Percentiles rank a stretch among this genome's conserved stretches.
These are phyloP conservation scores for Ferrisia virgata DNA, from an alignment of 2,888 invertebrate species.

Conservation along the genomic window DNA sequence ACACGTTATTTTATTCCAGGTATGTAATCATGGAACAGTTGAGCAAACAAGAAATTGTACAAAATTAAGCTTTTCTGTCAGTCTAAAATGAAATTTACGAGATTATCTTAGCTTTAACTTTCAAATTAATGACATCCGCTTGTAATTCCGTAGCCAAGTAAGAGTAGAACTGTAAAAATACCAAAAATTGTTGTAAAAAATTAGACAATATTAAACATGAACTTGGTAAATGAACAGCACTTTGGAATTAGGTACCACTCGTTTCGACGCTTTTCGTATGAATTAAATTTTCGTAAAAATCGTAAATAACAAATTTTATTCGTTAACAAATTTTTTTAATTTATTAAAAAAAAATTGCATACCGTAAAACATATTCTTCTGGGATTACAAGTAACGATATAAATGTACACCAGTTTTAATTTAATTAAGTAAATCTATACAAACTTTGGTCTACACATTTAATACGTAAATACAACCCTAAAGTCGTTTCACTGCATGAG, in stretches of 20 bases:
- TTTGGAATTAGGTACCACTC: background rate
- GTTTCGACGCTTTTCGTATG: background rate
- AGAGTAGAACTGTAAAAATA: background rate
- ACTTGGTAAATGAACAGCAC: background rate
- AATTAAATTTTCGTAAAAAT: background rate
- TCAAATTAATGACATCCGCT: conserved; percentile 32
- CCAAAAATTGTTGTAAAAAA: background rate
- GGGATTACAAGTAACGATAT: background rate
- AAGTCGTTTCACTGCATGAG: too few relatives aligned
- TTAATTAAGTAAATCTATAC: too few relatives aligned
- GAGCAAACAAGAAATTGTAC: background rate
- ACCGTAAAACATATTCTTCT: background rate
- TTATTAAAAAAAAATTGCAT: background rate
- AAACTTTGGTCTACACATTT: too few relatives aligned
- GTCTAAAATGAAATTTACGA: conserved; percentile 35
- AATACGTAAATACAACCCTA: too few relatives aligned
- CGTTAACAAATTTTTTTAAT: background rate
- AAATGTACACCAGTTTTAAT: background rate
- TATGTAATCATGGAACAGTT: background rate
- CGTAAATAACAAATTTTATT: background rate
- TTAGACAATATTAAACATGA: background rate
- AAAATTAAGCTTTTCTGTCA: conserved; percentile 42
- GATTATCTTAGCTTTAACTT: conserved; percentile 30
- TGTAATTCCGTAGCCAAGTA: background rate
- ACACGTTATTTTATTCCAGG: background rate